Conservation (phyloP, 2,113 vertebrate genomes). For the Sebastes fasciatus region DNA sequence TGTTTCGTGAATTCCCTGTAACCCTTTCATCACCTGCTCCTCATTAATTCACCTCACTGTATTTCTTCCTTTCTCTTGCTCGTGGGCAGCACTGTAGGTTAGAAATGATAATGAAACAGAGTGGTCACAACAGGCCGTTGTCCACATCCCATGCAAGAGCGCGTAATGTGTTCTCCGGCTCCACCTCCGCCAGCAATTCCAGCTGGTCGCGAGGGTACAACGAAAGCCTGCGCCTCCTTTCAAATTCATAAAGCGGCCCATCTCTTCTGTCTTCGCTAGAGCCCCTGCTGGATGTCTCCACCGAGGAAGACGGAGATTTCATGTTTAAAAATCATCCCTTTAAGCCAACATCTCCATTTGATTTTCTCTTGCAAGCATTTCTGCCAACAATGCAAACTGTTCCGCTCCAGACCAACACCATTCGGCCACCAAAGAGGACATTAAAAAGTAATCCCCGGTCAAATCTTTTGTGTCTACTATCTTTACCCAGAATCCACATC, state of each 20-base stretch:
- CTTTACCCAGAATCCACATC: conserved; percentile 60
- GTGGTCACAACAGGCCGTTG: not conserved
- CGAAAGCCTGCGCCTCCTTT: conserved; percentile 22
- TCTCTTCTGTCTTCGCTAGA: not conserved
- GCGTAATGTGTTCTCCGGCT: not conserved
- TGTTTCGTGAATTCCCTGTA: conserved; percentile 30
- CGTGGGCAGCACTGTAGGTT: not conserved
- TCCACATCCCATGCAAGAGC: not conserved
- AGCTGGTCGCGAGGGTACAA: not conserved
- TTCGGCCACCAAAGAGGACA: not conserved
- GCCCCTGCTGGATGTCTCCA: conserved; percentile 20
- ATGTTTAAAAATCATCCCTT: conserved; percentile 34
- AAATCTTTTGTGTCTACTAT: conserved; percentile 57
- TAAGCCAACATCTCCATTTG: conserved; percentile 35
- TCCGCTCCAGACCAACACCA: not conserved
- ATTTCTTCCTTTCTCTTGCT: conserved; percentile 3
- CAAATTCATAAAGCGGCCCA: conserved; percentile 39
- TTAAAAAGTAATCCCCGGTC: conserved; percentile 33
- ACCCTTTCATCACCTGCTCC: conserved; percentile 69
- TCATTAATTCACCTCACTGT: conserved; percentile 63
- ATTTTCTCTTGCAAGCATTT: conserved; percentile 9
- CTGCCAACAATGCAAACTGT: conserved; percentile 13
- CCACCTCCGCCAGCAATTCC: conserved; percentile 1
- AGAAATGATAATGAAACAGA: conserved; percentile 36
- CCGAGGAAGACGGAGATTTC: conserved; percentile 4